Evolutionary conservation across 1,140 invertebrate species (phyloP).

Genomic region (Trichonephila inaurata): DNA sequence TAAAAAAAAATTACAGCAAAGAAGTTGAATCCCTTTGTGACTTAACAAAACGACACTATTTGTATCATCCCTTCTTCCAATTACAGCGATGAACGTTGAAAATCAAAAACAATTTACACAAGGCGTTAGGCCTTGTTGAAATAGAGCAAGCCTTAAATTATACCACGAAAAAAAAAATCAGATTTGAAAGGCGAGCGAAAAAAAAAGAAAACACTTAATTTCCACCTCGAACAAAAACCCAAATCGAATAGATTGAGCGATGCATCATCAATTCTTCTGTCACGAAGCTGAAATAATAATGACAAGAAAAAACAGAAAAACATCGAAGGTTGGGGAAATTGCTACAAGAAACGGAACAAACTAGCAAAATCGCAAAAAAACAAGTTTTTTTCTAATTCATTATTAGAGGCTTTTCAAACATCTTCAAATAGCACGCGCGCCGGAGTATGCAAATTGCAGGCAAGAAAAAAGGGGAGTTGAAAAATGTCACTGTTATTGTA

Average conservation of each 20-base stretch:
- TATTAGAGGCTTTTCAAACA: conserved; percentile 15
- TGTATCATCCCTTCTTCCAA: no score
- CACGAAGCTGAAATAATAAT: not conserved
- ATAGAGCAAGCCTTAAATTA: no score
- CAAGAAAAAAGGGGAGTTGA: not conserved
- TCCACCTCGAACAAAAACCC: not conserved
- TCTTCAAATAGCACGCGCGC: not conserved
- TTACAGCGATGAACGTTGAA: no score
- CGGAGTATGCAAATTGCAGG: not conserved
- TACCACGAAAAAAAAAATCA: not conserved
- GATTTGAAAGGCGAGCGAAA: not conserved
- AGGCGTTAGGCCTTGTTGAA: no score
- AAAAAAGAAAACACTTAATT: not conserved
- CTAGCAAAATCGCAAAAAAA: conserved; percentile 2
- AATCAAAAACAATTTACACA: no score
- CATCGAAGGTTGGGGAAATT: not conserved
- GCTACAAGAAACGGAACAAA: not conserved
- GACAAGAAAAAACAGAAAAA: not conserved
- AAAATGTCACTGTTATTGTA: not conserved
- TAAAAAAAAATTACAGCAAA: no score
- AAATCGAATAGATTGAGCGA: not conserved
- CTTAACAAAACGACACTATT: no score
- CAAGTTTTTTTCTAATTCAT: conserved; percentile 33
- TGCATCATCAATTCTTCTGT: conserved; percentile 1
- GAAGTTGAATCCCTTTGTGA: no score